A percentile compares a stretch with the other conserved stretches of the same genome.
phyloP scores from a whole-genome alignment of 2,888 invertebrate genomes.

The Chorisops tibialis region DNA sequence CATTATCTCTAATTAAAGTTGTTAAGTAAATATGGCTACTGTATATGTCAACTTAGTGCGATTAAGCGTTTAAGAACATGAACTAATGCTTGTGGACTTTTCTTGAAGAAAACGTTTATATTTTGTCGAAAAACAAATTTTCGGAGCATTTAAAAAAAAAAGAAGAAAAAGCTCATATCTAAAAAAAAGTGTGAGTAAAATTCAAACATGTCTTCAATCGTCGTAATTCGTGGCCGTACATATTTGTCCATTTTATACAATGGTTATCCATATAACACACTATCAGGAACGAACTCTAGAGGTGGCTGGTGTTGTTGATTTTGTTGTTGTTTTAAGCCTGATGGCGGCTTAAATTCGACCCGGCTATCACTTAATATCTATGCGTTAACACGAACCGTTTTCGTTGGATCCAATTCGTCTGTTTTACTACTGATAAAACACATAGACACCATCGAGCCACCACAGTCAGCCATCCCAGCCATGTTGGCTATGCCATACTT shows the following conservation, averaged over 20 bases:
- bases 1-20: constrained; percentile 26
- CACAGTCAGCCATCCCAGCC: no score
- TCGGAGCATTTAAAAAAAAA: no score
- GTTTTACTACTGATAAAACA: constrained; percentile 38
- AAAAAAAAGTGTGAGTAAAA: no score
- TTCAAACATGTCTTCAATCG: no score
- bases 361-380: constrained; percentile 36
- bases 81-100: no score
- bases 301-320: not conserved
- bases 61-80: no score
- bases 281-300: not conserved
- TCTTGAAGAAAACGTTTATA: no score
- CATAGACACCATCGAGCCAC: constrained; percentile 8
- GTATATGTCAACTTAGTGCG: constrained; percentile 7
- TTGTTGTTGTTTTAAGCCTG: not conserved
- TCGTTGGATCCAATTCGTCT: constrained; percentile 35
- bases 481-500: no score
- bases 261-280: not conserved
- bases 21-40: constrained; percentile 25
- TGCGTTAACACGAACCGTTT: constrained; percentile 36
- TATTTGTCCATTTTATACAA: no score
- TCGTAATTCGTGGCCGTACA: no score
- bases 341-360: constrained; percentile 20
- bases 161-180: no score
- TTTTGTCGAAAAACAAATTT: no score